Conservation (phyloP, 2,888 invertebrate genomes). For the Zaprionus obscuricornis region DNA sequence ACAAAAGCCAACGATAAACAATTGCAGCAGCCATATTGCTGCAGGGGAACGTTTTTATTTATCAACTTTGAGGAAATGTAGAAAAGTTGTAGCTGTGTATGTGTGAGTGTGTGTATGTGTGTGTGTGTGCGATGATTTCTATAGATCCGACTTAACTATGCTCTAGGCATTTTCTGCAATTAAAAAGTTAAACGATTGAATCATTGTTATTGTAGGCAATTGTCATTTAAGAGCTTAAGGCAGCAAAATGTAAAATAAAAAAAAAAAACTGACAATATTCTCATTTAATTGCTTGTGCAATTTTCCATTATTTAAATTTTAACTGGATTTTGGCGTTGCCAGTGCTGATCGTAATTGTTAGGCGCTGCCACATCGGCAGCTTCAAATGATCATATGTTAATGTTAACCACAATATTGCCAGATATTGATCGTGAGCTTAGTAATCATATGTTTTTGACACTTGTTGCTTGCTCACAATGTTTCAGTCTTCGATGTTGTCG, state of each 20-base stretch:
- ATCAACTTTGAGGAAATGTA: constrained; percentile 40
- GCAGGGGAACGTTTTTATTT: constrained; percentile 25
- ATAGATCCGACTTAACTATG: constrained; percentile 10
- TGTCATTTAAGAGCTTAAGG: too few relatives aligned
- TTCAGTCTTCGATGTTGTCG: constrained; percentile 55
- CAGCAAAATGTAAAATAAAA: not conserved
- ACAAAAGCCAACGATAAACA: constrained; percentile 64
- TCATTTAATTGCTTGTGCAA: too few relatives aligned
- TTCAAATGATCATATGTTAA: constrained; percentile 20
- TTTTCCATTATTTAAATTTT: not conserved
- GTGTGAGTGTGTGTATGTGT: too few relatives aligned
- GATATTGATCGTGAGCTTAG: constrained; percentile 12
- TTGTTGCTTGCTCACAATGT: constrained; percentile 51
- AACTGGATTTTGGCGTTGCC: constrained; percentile 11
- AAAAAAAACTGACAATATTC: too few relatives aligned
- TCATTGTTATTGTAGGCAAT: too few relatives aligned
- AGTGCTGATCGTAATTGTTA: constrained; percentile 7
- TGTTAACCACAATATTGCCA: constrained; percentile 17
- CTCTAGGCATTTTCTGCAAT: constrained; percentile 59
- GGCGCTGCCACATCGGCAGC: constrained; percentile 25
- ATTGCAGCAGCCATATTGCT: constrained; percentile 57
- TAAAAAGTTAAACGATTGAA: not conserved
- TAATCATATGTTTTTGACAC: constrained; percentile 72
- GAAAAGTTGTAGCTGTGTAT: too few relatives aligned
- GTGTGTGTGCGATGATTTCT: constrained; percentile 30